Conservation (phyloP, 2,113 vertebrate species). For the Macrotis lagotis region DNA sequence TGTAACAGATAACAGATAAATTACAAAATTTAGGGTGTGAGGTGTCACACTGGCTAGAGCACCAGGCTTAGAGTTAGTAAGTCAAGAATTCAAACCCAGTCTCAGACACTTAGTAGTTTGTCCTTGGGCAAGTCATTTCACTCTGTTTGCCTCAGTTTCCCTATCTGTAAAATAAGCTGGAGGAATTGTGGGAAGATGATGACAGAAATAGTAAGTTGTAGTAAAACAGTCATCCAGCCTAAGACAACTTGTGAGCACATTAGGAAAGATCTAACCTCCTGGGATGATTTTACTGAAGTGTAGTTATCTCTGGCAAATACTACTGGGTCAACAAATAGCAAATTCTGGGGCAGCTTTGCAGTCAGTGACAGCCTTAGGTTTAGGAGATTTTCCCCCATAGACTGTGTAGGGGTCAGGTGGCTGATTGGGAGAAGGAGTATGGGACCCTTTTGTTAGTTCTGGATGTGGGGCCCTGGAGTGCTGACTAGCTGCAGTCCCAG, state of each 20-base stretch:
- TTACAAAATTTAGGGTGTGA: not conserved
- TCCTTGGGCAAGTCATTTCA: not conserved
- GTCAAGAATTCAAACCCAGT: not conserved
- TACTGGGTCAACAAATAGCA: too few relatives aligned
- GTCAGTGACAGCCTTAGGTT: not conserved
- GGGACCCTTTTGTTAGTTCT: not conserved
- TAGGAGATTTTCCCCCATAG: not conserved
- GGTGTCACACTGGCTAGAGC: not conserved
- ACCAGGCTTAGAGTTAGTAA: not conserved
- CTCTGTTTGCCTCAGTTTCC: not conserved
- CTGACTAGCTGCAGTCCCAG: not conserved
- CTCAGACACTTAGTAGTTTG: not conserved
- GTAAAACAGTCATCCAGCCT: too few relatives aligned
- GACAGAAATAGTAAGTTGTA: not conserved
- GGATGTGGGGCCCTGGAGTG: not conserved
- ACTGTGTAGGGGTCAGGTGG: not conserved
- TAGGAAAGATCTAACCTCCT: not conserved
- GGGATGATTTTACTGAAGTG: not conserved
- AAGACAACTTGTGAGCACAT: not conserved
- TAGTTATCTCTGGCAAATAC: not conserved
- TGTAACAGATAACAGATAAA: not conserved
- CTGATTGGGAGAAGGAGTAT: not conserved
- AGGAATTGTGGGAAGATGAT: not conserved
- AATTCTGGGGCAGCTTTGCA: not conserved
- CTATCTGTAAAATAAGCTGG: not conserved